A percentile compares a stretch with the other conserved stretches of the same genome.
Evolutionary conservation across 2,113 vertebrate genomes (phyloP).

Genomic region (Neopipo cinnamomea): DNA sequence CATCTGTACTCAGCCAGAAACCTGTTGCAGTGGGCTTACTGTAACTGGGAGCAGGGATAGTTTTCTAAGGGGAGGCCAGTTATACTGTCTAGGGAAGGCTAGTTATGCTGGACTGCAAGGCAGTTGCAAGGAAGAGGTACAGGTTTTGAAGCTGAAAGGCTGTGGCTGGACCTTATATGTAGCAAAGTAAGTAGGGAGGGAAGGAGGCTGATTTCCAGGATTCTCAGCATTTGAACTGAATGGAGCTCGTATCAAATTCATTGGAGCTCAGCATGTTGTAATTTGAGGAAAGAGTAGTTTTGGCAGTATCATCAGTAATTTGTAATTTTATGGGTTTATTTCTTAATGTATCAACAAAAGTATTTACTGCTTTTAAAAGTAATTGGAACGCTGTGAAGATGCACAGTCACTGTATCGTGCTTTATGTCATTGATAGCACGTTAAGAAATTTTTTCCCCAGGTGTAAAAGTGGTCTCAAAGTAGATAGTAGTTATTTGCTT

Average conservation of each 20-base stretch:
- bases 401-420: neutral
- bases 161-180: neutral
- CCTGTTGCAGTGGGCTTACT: neutral
- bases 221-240: neutral
- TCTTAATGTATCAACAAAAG: neutral
- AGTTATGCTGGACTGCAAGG: neutral
- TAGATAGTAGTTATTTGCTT: neutral
- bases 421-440: neutral
- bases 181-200: neutral
- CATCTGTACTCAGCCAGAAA: neutral
- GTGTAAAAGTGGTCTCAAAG: neutral
- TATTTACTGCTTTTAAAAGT: neutral
- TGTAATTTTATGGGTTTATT: neutral
- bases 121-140: neutral
- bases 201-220: neutral
- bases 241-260: neutral
- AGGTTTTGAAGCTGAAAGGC: neutral
- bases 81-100: neutral
- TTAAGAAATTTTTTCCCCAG: neutral
- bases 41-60: neutral
- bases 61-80: neutral
- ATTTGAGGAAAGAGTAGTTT: neutral
- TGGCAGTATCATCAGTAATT: neutral
- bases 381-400: neutral
- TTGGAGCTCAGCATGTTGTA: neutral